Conservation (phyloP, 1,140 invertebrate genomes). For the Gryon sp. region DNA sequence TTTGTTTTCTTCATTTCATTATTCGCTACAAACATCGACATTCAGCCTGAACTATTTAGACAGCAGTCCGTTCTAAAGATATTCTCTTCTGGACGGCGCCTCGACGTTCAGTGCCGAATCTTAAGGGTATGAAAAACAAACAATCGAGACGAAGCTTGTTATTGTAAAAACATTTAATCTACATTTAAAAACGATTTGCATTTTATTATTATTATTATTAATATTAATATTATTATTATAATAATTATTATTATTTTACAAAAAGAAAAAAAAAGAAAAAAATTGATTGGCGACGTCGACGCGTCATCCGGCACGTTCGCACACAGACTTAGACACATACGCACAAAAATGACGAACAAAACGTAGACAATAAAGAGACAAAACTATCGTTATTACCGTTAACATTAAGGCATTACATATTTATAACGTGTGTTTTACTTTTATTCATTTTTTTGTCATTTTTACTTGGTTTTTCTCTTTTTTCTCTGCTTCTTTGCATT, state of each 20-base stretch:
- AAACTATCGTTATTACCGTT: constrained; percentile 78
- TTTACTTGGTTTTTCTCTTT: constrained; percentile 47
- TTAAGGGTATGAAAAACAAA: constrained; percentile 35
- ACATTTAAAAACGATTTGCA: constrained; percentile 60
- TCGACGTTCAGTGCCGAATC: constrained; percentile 27
- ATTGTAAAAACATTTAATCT: constrained; percentile 63
- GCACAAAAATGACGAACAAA: constrained; percentile 76
- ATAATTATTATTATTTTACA: no score
- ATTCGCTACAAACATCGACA: constrained; percentile 79
- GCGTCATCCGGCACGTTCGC: constrained; percentile 60
- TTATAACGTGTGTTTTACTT: constrained; percentile 72
- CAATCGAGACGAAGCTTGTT: constrained; percentile 38
- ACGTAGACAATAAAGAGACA: constrained; percentile 70
- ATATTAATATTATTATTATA: no score
- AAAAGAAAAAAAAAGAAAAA: constrained; percentile 56
- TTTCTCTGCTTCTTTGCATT: constrained; percentile 18
- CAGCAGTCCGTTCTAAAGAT: constrained; percentile 74
- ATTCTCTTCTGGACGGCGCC: constrained; percentile 54
- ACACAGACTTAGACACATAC: constrained; percentile 76
- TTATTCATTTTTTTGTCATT: constrained; percentile 36
- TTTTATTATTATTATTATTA: no score
- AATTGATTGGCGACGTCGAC: constrained; percentile 47
- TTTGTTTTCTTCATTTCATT: constrained; percentile 73
- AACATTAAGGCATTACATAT: constrained; percentile 80
- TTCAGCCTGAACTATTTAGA: constrained; percentile 79